Conservation (phyloP, 1,140 invertebrate species). For the Camponotus floridanus region DNA sequence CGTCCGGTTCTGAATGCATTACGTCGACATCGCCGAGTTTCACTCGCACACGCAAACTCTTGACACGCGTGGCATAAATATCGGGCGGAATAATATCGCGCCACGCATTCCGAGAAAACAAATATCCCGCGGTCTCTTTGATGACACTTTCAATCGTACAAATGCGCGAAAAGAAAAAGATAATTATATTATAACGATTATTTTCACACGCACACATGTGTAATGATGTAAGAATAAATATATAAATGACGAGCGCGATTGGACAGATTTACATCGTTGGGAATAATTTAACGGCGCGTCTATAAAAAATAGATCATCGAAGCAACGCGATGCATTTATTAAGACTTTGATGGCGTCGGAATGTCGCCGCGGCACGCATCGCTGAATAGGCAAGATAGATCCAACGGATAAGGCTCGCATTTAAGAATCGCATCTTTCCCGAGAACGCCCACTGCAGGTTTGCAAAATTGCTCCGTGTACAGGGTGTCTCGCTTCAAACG, state of each 20-base stretch:
- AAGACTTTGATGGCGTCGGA: constrained; percentile 48
- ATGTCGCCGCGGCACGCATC: constrained; percentile 10
- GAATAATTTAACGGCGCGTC: constrained; percentile 38
- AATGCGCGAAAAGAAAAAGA: not conserved
- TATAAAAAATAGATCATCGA: constrained; percentile 23
- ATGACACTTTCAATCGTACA: not conserved
- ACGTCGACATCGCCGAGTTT: constrained; percentile 5
- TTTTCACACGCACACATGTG: not conserved
- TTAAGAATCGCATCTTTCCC: constrained; percentile 26
- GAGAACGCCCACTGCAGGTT: constrained; percentile 1
- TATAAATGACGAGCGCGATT: not conserved
- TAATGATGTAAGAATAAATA: constrained; percentile 32
- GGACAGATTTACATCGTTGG: not conserved
- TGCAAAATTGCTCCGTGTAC: constrained; percentile 47
- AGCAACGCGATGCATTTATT: constrained; percentile 36
- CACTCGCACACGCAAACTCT: constrained; percentile 38
- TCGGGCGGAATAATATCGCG: constrained; percentile 47
- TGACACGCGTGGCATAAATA: constrained; percentile 55
- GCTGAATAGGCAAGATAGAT: constrained; percentile 21
- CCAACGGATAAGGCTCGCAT: constrained; percentile 24
- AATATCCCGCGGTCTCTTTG: constrained; percentile 1
- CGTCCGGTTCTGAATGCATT: constrained; percentile 51
- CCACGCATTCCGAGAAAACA: constrained; percentile 45
- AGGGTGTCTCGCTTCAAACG: not conserved
- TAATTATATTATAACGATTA: not conserved